A percentile compares a stretch with the other conserved stretches of the same genome.
These are phyloP conservation scores for Leontopithecus rosalia DNA, from an alignment of 2,797 vertebrate species.

Conservation along the genomic window DNA sequence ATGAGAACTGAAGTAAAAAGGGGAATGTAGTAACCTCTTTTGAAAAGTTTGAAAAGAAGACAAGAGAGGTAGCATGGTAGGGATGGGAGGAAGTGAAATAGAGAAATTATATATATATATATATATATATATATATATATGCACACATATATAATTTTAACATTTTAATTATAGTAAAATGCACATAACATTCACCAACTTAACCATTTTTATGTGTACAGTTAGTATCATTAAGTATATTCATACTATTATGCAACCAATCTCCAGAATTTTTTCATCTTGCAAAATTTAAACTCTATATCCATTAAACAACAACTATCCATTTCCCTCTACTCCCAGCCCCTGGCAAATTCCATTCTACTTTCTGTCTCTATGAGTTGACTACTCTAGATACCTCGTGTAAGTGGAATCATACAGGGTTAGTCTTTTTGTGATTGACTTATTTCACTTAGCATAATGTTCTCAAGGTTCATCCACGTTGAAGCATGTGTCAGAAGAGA, in stretches of 20 bases:
- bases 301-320: neutral
- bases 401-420: neutral
- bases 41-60: neutral
- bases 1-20: neutral
- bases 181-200: neutral
- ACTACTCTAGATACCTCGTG: neutral
- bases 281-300: neutral
- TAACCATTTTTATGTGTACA: neutral
- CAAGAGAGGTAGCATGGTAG: neutral
- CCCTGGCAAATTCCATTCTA: neutral
- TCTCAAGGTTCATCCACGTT: neutral
- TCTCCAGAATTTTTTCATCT: neutral
- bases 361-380: neutral
- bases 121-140: too few species aligned
- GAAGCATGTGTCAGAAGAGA: neutral
- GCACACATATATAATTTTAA: neutral
- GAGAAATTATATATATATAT: neutral
- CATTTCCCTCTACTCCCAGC: neutral
- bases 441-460: neutral
- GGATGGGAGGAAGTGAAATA: neutral
- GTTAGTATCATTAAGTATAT: neutral
- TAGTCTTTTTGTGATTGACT: neutral
- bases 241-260: neutral
- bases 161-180: constrained; percentile 5
- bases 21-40: neutral